Conservation (phyloP, 2,888 invertebrate species). For the Lingula anatina region DNA sequence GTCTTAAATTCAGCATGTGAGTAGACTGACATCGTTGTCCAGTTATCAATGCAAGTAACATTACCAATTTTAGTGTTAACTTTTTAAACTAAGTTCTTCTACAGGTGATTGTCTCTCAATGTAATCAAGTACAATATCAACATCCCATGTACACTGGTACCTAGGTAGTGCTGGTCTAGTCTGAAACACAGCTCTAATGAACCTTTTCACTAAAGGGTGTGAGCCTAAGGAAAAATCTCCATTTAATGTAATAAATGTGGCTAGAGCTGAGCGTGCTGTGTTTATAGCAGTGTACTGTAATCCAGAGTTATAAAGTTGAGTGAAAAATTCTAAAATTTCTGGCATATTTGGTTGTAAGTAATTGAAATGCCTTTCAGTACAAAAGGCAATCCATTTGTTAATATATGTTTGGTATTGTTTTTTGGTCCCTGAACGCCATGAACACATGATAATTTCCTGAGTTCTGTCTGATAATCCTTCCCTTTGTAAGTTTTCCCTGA, state of each 20-base stretch:
- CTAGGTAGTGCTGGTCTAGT: slow-evolving; percentile 5
- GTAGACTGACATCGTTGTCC: slow-evolving; percentile 8
- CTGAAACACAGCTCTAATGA: slow-evolving; percentile 9
- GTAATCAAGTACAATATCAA: slow-evolving; percentile 4
- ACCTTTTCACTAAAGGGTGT: too few species aligned
- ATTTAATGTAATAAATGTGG: too few species aligned
- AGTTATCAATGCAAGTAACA: slow-evolving; percentile 9
- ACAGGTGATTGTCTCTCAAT: slow-evolving; percentile 6
- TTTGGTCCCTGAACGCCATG: slow-evolving; percentile 6
- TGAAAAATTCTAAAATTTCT: too few species aligned
- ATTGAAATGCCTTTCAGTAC: too few species aligned
- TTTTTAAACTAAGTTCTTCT: slow-evolving; percentile 5
- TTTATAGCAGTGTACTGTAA: too few species aligned
- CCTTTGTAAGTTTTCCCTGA: neutral
- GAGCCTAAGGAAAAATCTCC: too few species aligned
- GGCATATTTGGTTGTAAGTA: too few species aligned
- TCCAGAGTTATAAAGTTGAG: too few species aligned
- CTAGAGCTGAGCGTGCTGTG: too few species aligned
- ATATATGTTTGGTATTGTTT: too few species aligned
- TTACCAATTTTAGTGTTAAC: slow-evolving; percentile 10
- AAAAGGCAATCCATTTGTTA: too few species aligned
- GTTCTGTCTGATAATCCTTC: neutral
- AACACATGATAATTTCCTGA: neutral
- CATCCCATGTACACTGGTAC: slow-evolving; percentile 9
- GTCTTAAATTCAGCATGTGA: slow-evolving; percentile 5